Evolutionary conservation across 2,888 invertebrate species (phyloP).

Genomic region (Acleris cristana): DNA sequence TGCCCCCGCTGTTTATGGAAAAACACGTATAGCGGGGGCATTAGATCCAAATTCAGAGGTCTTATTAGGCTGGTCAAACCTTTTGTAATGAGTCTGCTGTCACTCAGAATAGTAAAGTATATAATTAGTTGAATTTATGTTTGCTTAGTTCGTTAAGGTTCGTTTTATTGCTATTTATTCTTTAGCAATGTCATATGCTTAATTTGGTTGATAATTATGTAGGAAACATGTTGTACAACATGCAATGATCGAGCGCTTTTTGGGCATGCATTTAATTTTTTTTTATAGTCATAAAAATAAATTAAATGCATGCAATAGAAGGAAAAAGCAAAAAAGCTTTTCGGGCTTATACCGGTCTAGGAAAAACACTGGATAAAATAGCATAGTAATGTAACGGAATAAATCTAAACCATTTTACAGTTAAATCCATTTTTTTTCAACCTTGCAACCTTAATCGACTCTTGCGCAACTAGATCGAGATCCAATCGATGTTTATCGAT

Average conservation of each 20-base stretch:
- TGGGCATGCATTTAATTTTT: no score
- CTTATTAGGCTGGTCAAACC: constrained; percentile 10
- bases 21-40: not conserved
- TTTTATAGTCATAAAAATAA: no score
- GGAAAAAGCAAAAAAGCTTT: no score
- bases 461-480: constrained; percentile 39
- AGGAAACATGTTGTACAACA: no score
- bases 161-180: not conserved
- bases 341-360: no score
- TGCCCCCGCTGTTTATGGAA: constrained; percentile 29
- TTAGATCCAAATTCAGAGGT: constrained; percentile 18
- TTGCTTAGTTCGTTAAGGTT: constrained; percentile 8
- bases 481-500: constrained; percentile 49
- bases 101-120: constrained; percentile 18
- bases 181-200: not conserved
- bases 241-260: no score
- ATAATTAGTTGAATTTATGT: constrained; percentile 25
- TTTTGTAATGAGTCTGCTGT: constrained; percentile 23
- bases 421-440: not conserved
- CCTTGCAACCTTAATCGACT: not conserved
- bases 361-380: no score
- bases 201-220: not conserved
- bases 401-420: not conserved
- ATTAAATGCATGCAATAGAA: no score
- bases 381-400: no score